Evolutionary conservation across 2,888 invertebrate species (phyloP).

Genomic region (Cataglyphis livida): DNA sequence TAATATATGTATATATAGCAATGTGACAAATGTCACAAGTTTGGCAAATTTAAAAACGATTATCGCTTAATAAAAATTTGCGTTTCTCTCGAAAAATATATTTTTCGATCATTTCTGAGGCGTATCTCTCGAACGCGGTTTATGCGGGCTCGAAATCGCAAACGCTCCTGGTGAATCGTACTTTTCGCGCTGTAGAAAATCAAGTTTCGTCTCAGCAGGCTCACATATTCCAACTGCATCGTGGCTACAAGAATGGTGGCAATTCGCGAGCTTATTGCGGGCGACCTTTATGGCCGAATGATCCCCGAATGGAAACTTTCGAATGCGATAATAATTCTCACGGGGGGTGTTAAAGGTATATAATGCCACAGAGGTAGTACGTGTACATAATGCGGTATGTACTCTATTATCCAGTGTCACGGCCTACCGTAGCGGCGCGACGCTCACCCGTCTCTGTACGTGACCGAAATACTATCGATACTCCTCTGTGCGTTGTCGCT

Average conservation of each 20-base stretch:
- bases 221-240: conserved; percentile 60
- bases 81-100: background rate
- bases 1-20: background rate
- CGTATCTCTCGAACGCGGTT: background rate
- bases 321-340: conserved; percentile 55
- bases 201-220: conserved; percentile 35
- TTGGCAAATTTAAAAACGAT: background rate
- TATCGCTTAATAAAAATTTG: background rate
- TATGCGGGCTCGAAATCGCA: background rate
- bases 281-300: conserved; percentile 33
- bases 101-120: background rate
- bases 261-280: conserved; percentile 54
- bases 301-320: conserved; percentile 55
- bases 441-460: conserved; percentile 45
- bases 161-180: conserved; percentile 3
- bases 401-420: conserved; percentile 65
- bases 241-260: conserved; percentile 50
- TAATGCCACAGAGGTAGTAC: conserved; percentile 50
- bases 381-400: conserved; percentile 66
- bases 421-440: conserved; percentile 42
- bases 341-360: conserved; percentile 48
- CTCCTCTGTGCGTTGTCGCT: conserved; percentile 14
- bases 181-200: conserved; percentile 34
- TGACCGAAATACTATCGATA: conserved; percentile 59
- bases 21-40: background rate